phyloP scores from a whole-genome alignment of 2,113 vertebrate genomes.

The Anser brachyrhynchus region DNA sequence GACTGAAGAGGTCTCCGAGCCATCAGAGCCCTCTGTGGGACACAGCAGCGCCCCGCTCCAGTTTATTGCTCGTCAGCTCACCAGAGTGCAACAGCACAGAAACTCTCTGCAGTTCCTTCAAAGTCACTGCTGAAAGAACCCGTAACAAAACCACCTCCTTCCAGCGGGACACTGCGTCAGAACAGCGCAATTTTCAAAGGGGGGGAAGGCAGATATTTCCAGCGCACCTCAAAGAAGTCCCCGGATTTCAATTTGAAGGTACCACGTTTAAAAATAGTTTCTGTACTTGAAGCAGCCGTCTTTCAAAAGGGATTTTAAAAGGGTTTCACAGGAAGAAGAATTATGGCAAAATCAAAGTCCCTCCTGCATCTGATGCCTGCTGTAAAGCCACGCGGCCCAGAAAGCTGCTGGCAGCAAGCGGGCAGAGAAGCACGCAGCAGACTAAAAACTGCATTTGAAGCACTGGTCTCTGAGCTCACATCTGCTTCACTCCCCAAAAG shows the following conservation, averaged over 20 bases:
- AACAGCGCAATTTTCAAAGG: neutral
- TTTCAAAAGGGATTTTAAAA: neutral
- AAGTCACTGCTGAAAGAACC: neutral
- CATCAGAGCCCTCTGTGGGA: neutral
- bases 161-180: neutral
- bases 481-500: neutral
- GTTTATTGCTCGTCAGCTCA: neutral
- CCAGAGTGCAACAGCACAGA: neutral
- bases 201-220: neutral
- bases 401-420: neutral
- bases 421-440: neutral
- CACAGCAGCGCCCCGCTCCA: neutral
- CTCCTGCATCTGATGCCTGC: neutral
- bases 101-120: neutral
- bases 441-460: neutral
- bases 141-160: neutral
- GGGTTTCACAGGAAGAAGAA: conserved; percentile 23
- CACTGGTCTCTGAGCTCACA: neutral
- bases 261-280: conserved; percentile 13
- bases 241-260: neutral
- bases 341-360: conserved; percentile 38
- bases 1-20: neutral
- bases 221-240: neutral
- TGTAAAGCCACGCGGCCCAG: neutral
- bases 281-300: neutral